phyloP scores from a whole-genome alignment of 2,888 invertebrate genomes.

The Melanargia galathea region DNA sequence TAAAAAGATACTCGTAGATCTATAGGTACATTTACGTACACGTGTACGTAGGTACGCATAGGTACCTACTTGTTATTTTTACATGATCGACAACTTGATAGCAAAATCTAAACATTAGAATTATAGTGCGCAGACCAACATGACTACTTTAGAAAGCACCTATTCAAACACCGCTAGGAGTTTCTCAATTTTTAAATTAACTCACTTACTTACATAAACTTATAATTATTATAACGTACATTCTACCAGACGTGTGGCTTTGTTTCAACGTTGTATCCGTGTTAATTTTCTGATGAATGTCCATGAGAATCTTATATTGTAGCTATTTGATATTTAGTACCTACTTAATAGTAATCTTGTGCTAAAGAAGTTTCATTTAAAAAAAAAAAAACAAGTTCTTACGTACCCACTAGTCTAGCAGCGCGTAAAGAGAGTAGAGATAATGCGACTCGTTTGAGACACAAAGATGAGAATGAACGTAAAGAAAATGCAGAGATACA shows the following conservation, averaged over 20 bases:
- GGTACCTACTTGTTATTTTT: no score
- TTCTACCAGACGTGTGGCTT: not conserved
- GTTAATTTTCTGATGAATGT: no score
- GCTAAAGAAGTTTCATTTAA: no score
- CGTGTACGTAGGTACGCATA: no score
- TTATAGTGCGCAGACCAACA: not conserved
- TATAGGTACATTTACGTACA: no score
- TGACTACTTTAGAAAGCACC: not conserved
- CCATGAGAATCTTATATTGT: no score
- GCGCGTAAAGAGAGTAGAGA: conserved; percentile 48
- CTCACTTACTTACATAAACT: no score
- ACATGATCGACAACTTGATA: no score
- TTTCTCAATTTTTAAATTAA: conserved; percentile 16
- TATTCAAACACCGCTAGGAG: not conserved
- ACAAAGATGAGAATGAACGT: conserved; percentile 59
- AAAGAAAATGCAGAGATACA: conserved; percentile 61
- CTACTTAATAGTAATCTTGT: no score
- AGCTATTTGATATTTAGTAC: no score
- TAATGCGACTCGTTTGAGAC: conserved; percentile 56
- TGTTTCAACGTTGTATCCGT: not conserved
- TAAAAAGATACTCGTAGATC: no score
- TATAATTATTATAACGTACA: no score
- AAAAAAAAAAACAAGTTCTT: not conserved
- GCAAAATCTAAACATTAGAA: not conserved
- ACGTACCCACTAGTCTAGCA: not conserved